Evolutionary conservation across 2,888 invertebrate genomes (phyloP).

Genomic region (Brachyopa scutellaris): DNA sequence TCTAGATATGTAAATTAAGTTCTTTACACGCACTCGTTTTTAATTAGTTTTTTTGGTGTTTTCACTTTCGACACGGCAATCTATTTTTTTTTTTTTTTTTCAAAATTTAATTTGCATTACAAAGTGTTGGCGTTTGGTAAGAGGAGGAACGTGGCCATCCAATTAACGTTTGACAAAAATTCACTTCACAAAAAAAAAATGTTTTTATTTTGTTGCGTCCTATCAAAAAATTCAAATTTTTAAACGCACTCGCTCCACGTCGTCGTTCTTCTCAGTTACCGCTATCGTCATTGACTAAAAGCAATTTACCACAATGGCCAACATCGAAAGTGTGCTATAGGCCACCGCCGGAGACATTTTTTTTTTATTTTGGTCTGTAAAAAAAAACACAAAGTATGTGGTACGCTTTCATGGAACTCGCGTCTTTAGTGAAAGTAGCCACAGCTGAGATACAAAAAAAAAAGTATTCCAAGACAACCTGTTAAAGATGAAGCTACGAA

Average conservation of each 20-base stretch:
- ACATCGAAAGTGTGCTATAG: conserved; percentile 60
- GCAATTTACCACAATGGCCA: conserved; percentile 65
- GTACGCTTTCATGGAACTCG: no score
- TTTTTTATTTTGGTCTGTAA: conserved; percentile 37
- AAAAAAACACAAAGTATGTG: conserved; percentile 31
- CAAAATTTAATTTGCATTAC: conserved; percentile 67
- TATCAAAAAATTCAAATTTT: conserved; percentile 22
- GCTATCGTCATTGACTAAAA: conserved; percentile 64
- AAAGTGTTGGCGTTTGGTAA: conserved; percentile 38
- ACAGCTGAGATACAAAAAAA: conserved; percentile 6
- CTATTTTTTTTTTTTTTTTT: conserved; percentile 9
- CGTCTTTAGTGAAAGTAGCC: conserved; percentile 63
- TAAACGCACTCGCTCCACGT: conserved; percentile 13
- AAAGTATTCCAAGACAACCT: conserved; percentile 35
- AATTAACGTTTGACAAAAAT: conserved; percentile 60
- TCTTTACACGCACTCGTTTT: conserved; percentile 31
- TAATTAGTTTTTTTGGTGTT: conserved; percentile 69
- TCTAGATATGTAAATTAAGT: conserved; percentile 60
- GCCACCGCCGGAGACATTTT: conserved; percentile 34
- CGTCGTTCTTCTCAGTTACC: conserved; percentile 47
- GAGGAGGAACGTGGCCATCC: conserved; percentile 11
- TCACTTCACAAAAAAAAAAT: background rate
- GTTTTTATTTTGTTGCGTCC: background rate
- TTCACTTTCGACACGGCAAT: conserved; percentile 5
- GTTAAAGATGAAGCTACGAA: conserved; percentile 42